Base-by-base conservation (phyloP, 2,113 vertebrate genomes). In the Chrysemys picta region DNA sequence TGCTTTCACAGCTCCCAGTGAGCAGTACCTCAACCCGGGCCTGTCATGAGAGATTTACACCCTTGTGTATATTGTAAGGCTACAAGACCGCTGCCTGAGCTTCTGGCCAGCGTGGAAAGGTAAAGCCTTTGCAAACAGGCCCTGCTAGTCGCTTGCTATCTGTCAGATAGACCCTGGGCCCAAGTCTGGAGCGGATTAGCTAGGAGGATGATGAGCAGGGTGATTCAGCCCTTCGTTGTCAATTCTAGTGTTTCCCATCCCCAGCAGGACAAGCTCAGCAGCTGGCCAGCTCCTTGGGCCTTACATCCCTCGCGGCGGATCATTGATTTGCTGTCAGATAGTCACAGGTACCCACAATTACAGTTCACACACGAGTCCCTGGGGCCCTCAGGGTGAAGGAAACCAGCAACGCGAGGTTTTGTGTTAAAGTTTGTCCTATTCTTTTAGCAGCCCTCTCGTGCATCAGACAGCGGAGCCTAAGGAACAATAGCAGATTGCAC, bases 31-130 rank as follows among this genome's bases (percentile, higher is more conserved):
- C 52, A 38, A 2, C 87, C 1, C 8, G 52, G 38, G 38, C 5
- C 47, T 3, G 0, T 13, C 3, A 13, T 24, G 25, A 24, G 45
- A 1, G 0, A 5, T 1, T 3, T 6, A n/a, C 29, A 80, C 10
- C 56, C 2, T 10, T 16, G 35, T 29, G 59, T 11, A 27, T 8
- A 52, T 16, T 1, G 22, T 27, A 52, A 17, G 5, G 78, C 69
- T 13, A 19, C 5, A 0, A 27, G 21, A 57, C 19, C 31, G 1
- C 2, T 0, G 8, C 11, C 72, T 62, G 52, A 11, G n/a, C 69
- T 47, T 72, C 72, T 21, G 50, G 45, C 29, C 0, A 0, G 29
- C 12, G 5, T 1, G 50, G 69, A 31, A 31, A 1, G 3, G 45
- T 3, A 45, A 45, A 45, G 45, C 10, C 27, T 78, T 52, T 35